Evolutionary conservation across 2,113 vertebrate species (phyloP).

Genomic region (Mobula birostris): DNA sequence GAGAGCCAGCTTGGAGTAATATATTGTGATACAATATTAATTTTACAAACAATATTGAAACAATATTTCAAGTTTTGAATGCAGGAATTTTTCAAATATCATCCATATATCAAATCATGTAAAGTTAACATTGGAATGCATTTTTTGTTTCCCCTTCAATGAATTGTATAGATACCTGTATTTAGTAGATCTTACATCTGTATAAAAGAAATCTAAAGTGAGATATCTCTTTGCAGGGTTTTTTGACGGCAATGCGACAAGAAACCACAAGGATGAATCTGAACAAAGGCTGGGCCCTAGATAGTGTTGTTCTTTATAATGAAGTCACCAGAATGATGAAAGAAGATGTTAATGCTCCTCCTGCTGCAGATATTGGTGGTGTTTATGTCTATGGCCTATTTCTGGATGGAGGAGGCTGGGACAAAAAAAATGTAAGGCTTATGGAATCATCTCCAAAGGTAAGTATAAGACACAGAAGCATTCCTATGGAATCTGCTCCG

Average conservation of each 20-base stretch:
- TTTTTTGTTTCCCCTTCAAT: not conserved
- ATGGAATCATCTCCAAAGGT: constrained; percentile 64
- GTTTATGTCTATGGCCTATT: constrained; percentile 70
- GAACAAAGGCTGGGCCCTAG: constrained; percentile 67
- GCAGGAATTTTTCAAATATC: not conserved
- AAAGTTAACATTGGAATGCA: not conserved
- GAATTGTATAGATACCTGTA: not conserved
- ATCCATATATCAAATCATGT: not conserved
- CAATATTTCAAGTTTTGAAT: not conserved
- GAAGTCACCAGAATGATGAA: constrained; percentile 73
- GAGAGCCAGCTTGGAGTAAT: not conserved
- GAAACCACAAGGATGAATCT: constrained; percentile 67
- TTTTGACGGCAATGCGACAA: constrained; percentile 71
- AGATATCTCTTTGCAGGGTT: constrained; percentile 54
- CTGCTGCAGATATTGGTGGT: constrained; percentile 63
- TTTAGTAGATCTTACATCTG: too few relatives aligned
- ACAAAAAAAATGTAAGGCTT: constrained; percentile 58
- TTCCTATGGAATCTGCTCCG: too few relatives aligned
- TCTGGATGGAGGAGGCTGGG: constrained; percentile 72
- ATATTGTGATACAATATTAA: not conserved
- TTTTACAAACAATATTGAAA: not conserved
- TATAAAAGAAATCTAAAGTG: not conserved
- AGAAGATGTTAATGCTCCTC: constrained; percentile 62
- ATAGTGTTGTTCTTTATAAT: constrained; percentile 64
- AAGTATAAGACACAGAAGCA: not conserved